phyloP scores from a whole-genome alignment of 2,888 invertebrate species.

The Drosophila lacicola region DNA sequence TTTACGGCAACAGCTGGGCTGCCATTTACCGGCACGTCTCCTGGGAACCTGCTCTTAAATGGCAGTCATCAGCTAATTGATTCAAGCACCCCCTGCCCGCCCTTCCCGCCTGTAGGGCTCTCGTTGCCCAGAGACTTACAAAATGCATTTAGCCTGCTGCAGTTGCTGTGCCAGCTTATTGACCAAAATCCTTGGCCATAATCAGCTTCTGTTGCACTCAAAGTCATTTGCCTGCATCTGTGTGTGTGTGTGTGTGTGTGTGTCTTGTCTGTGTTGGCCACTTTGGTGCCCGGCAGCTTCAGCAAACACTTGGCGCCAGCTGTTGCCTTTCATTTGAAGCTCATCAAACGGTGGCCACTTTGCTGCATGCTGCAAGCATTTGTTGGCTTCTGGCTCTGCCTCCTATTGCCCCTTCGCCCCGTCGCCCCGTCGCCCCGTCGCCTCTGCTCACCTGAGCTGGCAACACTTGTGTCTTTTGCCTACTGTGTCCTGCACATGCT shows the following conservation, averaged over 20 bases:
- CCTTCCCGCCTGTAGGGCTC: background rate
- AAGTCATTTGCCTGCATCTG: constrained; percentile 61
- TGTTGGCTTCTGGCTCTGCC: constrained; percentile 16
- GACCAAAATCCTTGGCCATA: constrained; percentile 68
- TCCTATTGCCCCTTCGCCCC: background rate
- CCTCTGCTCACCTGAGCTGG: background rate
- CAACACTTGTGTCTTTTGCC: constrained; percentile 6
- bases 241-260: constrained; percentile 6
- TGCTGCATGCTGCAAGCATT: constrained; percentile 42
- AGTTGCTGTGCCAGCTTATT: constrained; percentile 45
- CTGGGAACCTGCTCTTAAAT: background rate
- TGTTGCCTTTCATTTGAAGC: constrained; percentile 62
- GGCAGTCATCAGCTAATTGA: constrained; percentile 64
- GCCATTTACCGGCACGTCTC: background rate
- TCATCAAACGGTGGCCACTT: constrained; percentile 55
- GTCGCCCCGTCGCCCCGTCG: background rate
- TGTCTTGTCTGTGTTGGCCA: constrained; percentile 47
- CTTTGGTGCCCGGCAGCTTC: constrained; percentile 58
- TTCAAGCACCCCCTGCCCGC: constrained; percentile 22
- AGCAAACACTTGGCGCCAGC: constrained; percentile 69
- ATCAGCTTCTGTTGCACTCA: constrained; percentile 71
- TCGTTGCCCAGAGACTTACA: background rate
- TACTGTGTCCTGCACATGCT: constrained; percentile 26
- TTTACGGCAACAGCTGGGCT: background rate
- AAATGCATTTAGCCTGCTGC: constrained; percentile 50